Conservation (phyloP, 2,797 vertebrate genomes). For the Halcyon chelicuti region DNA sequence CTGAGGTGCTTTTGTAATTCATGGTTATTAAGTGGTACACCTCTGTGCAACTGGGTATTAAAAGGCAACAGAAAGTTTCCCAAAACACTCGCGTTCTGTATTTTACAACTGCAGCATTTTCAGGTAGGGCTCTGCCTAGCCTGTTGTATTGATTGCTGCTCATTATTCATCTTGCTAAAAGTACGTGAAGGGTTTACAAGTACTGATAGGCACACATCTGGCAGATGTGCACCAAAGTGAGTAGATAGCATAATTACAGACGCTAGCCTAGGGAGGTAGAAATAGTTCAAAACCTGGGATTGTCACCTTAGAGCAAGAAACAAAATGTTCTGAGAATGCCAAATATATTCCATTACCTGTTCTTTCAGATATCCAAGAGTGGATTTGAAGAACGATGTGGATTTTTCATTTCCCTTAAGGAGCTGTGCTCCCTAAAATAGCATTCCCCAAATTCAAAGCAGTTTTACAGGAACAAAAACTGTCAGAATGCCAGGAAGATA, state of each 20-base stretch:
- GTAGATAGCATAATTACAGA: neutral
- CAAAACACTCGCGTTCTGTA: neutral
- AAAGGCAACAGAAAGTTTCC: neutral
- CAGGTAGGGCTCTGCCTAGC: neutral
- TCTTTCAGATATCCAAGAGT: neutral
- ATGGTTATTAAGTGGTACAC: neutral
- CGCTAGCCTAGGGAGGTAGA: neutral
- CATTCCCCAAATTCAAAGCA: neutral
- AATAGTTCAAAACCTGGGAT: neutral
- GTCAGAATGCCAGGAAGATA: neutral
- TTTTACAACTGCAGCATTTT: neutral
- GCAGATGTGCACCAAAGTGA: neutral
- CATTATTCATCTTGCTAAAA: neutral
- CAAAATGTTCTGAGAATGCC: neutral
- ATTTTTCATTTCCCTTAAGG: slow-evolving; percentile 1
- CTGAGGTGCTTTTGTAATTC: neutral
- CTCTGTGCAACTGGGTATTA: neutral
- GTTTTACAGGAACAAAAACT: neutral
- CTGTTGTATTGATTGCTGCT: neutral
- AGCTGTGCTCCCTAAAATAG: neutral
- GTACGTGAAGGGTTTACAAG: neutral
- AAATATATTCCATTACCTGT: neutral
- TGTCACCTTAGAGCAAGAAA: neutral
- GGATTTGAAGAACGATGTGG: neutral
- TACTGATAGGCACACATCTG: neutral